phyloP scores from a whole-genome alignment of 2,113 vertebrate species.

The Nestor notabilis region DNA sequence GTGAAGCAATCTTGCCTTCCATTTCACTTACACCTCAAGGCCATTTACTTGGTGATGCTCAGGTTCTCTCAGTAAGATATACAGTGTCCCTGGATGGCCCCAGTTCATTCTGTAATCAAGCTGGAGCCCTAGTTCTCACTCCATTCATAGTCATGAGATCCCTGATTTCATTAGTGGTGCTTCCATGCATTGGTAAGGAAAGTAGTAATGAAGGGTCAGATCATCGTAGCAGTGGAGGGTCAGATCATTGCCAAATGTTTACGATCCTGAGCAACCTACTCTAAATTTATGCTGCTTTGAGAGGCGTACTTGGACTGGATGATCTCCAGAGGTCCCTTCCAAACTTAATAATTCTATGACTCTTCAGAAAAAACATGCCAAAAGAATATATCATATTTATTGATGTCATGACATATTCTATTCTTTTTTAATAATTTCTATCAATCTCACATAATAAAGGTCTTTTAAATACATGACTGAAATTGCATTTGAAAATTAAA shows the following conservation, averaged over 20 bases:
- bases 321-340: background rate
- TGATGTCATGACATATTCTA: background rate
- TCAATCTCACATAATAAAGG: background rate
- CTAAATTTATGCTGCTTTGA: background rate
- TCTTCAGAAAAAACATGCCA: background rate
- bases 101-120: background rate
- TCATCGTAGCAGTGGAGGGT: background rate
- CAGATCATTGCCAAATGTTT: background rate
- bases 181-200: background rate
- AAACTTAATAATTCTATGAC: background rate
- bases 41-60: background rate
- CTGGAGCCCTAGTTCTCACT: background rate
- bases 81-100: background rate
- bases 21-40: background rate
- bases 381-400: background rate
- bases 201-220: background rate
- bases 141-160: background rate
- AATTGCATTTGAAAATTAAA: background rate
- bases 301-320: background rate
- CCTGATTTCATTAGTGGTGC: background rate
- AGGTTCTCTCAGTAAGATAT: background rate
- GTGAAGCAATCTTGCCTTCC: background rate
- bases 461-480: background rate
- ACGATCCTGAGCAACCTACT: background rate
- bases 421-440: background rate